A percentile compares a stretch with the other conserved stretches of the same genome.
Evolutionary conservation across 2,113 vertebrate species (phyloP).

Genomic region (Laticauda colubrina): DNA sequence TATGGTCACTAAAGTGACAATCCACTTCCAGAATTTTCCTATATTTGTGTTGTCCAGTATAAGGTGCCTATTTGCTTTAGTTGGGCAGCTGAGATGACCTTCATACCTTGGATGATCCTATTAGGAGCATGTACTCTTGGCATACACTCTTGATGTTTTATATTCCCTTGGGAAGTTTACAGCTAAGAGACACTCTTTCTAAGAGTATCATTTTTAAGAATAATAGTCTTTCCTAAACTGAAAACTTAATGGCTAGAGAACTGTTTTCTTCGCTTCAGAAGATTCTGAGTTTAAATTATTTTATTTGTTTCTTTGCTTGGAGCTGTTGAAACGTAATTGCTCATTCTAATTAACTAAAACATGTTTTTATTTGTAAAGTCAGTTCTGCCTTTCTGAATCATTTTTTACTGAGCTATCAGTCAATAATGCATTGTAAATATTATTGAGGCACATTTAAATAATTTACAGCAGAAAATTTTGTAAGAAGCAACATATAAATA

Average conservation of each 20-base stretch:
- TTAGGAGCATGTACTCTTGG: neutral
- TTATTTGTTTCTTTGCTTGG: constrained; percentile 5
- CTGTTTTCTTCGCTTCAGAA: neutral
- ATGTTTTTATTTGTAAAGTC: constrained; percentile 5
- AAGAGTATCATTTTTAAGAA: neutral
- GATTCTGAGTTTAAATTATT: neutral
- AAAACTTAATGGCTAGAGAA: neutral
- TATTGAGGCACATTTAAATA: neutral
- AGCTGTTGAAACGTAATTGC: constrained; percentile 17
- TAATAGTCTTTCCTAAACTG: neutral
- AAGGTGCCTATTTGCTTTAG: neutral
- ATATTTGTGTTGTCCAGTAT: neutral
- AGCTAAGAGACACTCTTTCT: no score
- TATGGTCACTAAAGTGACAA: neutral
- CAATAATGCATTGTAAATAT: neutral
- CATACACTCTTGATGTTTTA: neutral
- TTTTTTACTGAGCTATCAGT: neutral
- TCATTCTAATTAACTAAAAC: constrained; percentile 24
- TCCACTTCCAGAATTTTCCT: neutral
- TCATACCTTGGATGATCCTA: neutral
- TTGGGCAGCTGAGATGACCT: neutral
- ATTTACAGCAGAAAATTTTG: neutral
- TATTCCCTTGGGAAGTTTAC: neutral
- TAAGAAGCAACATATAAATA: neutral
- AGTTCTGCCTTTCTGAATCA: neutral